These are phyloP conservation scores for Phylloscopus trochiloides DNA, from an alignment of 2,113 vertebrate species.

Conservation along the genomic window DNA sequence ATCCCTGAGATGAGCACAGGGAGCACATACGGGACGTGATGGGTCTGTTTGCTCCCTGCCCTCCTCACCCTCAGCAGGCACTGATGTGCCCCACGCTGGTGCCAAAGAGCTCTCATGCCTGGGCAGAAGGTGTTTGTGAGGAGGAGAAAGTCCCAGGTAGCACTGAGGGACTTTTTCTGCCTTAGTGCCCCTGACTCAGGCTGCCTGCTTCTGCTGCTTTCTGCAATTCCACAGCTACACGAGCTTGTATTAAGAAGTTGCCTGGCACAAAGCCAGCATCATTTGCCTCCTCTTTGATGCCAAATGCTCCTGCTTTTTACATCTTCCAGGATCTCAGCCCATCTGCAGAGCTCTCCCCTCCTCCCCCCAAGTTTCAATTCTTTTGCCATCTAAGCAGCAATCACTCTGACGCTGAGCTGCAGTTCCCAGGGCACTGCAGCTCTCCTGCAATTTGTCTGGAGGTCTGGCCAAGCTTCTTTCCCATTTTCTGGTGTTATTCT, in stretches of 20 bases:
- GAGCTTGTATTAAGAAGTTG: background rate
- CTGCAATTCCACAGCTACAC: background rate
- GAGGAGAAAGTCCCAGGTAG: background rate
- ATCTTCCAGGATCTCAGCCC: slow-evolving; percentile 2
- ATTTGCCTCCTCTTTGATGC: background rate
- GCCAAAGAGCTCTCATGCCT: background rate
- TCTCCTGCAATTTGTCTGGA: background rate
- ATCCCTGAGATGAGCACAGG: background rate
- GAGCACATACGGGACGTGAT: rapidly evolving
- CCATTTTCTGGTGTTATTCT: background rate
- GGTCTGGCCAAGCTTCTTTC: background rate
- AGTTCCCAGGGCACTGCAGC: background rate
- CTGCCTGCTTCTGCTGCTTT: background rate
- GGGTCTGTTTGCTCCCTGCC: background rate
- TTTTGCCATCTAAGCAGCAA: background rate
- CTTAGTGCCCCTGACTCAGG: background rate
- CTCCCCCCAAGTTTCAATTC: background rate
- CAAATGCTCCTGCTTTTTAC: background rate
- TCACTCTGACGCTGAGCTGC: background rate
- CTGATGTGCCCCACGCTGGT: background rate
- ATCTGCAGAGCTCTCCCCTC: slow-evolving; percentile 7
- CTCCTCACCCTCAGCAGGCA: background rate
- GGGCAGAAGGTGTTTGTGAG: background rate
- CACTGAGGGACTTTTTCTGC: background rate
- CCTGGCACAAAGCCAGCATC: background rate